Conservation (phyloP, 2,113 vertebrate genomes). For the Caranx ignobilis region DNA sequence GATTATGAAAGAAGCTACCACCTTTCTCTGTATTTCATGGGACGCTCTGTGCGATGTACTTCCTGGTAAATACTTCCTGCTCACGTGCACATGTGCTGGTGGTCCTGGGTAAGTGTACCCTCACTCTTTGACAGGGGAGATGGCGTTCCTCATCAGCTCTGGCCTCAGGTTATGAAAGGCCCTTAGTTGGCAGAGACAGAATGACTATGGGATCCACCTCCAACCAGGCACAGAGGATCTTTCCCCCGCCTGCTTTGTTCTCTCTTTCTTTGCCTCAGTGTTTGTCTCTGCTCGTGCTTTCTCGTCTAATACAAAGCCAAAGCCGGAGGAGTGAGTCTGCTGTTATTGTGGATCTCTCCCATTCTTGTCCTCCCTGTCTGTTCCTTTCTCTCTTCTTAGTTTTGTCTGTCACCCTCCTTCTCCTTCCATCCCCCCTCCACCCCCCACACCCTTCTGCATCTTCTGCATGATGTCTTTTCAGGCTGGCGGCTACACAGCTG, state of each 20-base stretch:
- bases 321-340: constrained; percentile 28
- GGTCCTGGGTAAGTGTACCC: constrained; percentile 23
- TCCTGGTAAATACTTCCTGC: constrained; percentile 12
- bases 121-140: constrained; percentile 52
- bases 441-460: background rate
- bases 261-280: background rate
- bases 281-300: constrained; percentile 18
- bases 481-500: constrained; percentile 58
- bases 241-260: background rate
- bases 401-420: constrained; percentile 16
- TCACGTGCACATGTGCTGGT: constrained; percentile 1
- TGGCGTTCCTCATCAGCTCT: constrained; percentile 57
- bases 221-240: constrained; percentile 30
- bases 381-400: constrained; percentile 5
- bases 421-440: background rate
- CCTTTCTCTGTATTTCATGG: background rate
- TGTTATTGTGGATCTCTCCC: constrained; percentile 16
- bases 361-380: background rate
- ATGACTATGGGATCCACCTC: constrained; percentile 36
- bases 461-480: constrained; percentile 43
- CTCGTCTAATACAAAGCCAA: constrained; percentile 36
- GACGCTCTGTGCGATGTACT: background rate
- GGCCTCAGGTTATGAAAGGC: constrained; percentile 63
- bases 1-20: background rate
- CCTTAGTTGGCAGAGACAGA: constrained; percentile 41